Percentiles rank a stretch among this genome's conserved stretches.
These are phyloP conservation scores for Bubo scandiacus DNA, from an alignment of 2,113 vertebrate species.

Conservation along the genomic window DNA sequence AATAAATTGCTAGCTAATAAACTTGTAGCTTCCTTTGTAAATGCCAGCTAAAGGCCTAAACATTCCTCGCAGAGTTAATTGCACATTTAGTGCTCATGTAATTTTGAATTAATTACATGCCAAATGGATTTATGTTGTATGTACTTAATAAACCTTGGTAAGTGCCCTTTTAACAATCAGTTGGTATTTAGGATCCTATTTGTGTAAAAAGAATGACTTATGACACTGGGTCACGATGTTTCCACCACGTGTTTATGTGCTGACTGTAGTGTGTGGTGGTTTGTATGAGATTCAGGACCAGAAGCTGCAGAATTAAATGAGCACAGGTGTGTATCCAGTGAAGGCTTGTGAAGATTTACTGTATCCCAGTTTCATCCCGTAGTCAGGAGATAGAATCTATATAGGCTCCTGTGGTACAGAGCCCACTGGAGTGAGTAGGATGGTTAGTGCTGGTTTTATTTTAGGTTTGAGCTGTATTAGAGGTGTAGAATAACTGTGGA, in stretches of 20 bases:
- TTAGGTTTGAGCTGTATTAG: neutral
- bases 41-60: constrained; percentile 82
- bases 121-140: constrained; percentile 85
- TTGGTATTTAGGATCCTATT: constrained; percentile 78
- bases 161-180: constrained; percentile 81
- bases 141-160: constrained; percentile 82
- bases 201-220: constrained; percentile 72
- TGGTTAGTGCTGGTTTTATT: neutral
- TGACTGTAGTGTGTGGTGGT: neutral
- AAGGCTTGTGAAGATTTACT: neutral
- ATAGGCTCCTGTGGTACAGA: neutral
- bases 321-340: neutral
- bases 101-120: constrained; percentile 87
- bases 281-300: neutral
- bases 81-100: constrained; percentile 81
- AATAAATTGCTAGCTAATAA: constrained; percentile 82
- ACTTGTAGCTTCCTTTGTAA: constrained; percentile 80
- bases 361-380: neutral
- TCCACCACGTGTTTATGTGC: neutral
- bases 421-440: neutral
- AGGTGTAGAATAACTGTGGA: neutral
- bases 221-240: neutral
- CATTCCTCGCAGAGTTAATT: constrained; percentile 79
- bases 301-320: neutral
- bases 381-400: neutral